phyloP scores from a whole-genome alignment of 1,140 invertebrate genomes.

The Drosophila sulfurigaster region DNA sequence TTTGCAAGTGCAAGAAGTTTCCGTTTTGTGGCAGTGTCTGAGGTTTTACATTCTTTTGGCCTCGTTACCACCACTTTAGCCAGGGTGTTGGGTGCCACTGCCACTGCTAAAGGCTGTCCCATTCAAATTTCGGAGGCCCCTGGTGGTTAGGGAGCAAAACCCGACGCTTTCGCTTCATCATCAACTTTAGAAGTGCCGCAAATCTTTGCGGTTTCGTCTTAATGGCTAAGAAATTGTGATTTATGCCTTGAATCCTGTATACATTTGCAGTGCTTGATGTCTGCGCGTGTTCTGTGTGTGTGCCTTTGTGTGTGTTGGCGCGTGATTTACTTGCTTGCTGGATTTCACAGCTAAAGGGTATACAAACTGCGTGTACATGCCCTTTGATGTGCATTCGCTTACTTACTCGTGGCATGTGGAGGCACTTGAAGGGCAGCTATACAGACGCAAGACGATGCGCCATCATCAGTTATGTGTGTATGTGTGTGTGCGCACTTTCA shows the following conservation, averaged over 20 bases:
- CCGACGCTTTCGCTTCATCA: slow-evolving; percentile 58
- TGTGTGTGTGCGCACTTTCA: slow-evolving; percentile 28
- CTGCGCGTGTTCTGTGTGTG: slow-evolving; percentile 22
- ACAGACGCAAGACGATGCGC: neutral
- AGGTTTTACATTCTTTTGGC: slow-evolving; percentile 38
- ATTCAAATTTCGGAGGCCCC: slow-evolving; percentile 31
- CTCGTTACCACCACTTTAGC: slow-evolving; percentile 18
- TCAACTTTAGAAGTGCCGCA: slow-evolving; percentile 69
- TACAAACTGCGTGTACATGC: neutral
- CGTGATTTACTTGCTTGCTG: slow-evolving; percentile 63
- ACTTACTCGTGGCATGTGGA: neutral
- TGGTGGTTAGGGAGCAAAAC: slow-evolving; percentile 19
- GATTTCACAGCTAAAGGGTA: slow-evolving; percentile 42
- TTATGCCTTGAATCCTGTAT: slow-evolving; percentile 76
- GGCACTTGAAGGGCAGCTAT: neutral
- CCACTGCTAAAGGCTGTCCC: neutral
- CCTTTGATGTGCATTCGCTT: slow-evolving; percentile 35
- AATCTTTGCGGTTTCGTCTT: slow-evolving; percentile 81
- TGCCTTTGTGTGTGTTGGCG: slow-evolving; percentile 36
- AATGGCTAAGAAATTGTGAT: slow-evolving; percentile 84
- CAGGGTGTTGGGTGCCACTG: neutral
- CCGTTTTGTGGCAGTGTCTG: slow-evolving; percentile 28
- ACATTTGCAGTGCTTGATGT: slow-evolving; percentile 38
- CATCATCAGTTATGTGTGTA: slow-evolving; percentile 31
- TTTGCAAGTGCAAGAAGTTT: slow-evolving; percentile 22